These are phyloP conservation scores for Agonopterix heracliana DNA, from an alignment of 2,888 invertebrate species.

Conservation along the genomic window DNA sequence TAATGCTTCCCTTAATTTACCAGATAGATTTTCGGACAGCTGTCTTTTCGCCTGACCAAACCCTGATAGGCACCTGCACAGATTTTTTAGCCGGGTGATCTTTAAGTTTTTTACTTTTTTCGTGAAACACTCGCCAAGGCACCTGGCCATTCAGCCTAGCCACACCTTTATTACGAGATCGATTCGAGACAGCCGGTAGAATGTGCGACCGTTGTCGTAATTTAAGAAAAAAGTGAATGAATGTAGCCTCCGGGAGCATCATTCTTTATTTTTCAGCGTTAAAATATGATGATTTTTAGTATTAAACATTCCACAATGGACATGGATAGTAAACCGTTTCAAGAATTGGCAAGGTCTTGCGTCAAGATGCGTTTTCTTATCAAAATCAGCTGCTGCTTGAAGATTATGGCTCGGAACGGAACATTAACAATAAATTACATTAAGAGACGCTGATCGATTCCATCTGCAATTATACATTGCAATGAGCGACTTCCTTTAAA, in stretches of 20 bases:
- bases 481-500: no score
- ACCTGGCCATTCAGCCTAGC: slow-evolving; percentile 60
- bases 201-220: slow-evolving; percentile 38
- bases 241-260: slow-evolving; percentile 7
- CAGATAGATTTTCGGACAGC: slow-evolving; percentile 47
- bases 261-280: no score
- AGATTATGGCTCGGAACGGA: no score
- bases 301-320: no score
- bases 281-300: no score
- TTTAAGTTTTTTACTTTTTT: slow-evolving; percentile 52
- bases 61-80: slow-evolving; percentile 60
- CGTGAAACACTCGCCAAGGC: slow-evolving; percentile 46
- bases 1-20: slow-evolving; percentile 38
- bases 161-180: slow-evolving; percentile 39
- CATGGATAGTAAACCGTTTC: no score
- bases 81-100: slow-evolving; percentile 65
- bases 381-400: no score
- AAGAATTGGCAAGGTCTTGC: no score
- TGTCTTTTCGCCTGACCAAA: slow-evolving; percentile 62
- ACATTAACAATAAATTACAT: no score
- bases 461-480: no score
- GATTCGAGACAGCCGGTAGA: slow-evolving; percentile 37
- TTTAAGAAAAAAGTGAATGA: slow-evolving; percentile 33
- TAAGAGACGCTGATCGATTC: no score
- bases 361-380: no score